phyloP scores from a whole-genome alignment of 2,888 invertebrate genomes.

The Platerodrilus igneus region DNA sequence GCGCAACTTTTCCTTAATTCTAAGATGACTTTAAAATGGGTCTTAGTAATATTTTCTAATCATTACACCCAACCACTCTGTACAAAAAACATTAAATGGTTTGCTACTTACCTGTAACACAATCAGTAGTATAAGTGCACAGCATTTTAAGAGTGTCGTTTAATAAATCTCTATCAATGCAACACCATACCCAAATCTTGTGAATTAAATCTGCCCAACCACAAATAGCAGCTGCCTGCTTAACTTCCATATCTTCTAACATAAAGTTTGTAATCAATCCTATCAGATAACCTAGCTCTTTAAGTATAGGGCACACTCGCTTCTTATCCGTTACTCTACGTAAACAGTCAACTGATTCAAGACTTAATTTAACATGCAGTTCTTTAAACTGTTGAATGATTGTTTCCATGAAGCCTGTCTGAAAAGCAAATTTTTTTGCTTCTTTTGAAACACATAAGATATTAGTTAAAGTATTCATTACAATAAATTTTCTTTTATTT shows the following conservation, averaged over 20 bases:
- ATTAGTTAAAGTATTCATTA: constrained; percentile 47
- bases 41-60: too few species aligned
- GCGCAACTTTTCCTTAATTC: too few species aligned
- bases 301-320: constrained; percentile 50
- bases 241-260: constrained; percentile 52
- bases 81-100: constrained; percentile 4
- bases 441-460: constrained; percentile 48
- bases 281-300: constrained; percentile 55
- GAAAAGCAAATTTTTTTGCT: constrained; percentile 48
- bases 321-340: constrained; percentile 46
- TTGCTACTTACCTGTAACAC: constrained; percentile 57
- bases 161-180: constrained; percentile 53
- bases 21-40: too few species aligned
- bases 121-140: constrained; percentile 60
- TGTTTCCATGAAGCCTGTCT: constrained; percentile 43
- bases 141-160: constrained; percentile 56
- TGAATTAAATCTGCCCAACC: constrained; percentile 57
- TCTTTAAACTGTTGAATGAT: constrained; percentile 48
- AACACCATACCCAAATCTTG: constrained; percentile 66
- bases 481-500: constrained; percentile 43
- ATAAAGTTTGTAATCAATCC: constrained; percentile 58
- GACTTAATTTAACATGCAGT: constrained; percentile 47
- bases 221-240: constrained; percentile 53
- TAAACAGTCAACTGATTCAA: constrained; percentile 49
- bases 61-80: too few species aligned